phyloP scores from a whole-genome alignment of 2,113 vertebrate genomes.

The Alectura lathami region DNA sequence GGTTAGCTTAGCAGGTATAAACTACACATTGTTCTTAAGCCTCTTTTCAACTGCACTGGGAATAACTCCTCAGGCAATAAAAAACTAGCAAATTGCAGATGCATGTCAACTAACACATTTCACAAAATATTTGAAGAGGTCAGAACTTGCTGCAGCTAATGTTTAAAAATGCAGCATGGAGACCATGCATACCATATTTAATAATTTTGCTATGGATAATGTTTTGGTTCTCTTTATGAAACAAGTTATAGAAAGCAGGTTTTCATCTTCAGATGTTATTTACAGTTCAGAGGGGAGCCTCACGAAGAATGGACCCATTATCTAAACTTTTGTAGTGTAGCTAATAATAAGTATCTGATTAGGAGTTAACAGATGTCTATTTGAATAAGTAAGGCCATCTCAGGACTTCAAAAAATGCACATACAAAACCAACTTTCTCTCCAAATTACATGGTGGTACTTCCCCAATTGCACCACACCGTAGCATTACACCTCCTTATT shows the following conservation, averaged over 20 bases:
- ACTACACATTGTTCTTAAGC: neutral
- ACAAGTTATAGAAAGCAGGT: neutral
- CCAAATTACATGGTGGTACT: neutral
- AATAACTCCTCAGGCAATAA: neutral
- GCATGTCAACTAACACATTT: neutral
- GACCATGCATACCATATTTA: neutral
- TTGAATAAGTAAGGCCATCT: neutral
- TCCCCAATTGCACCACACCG: neutral
- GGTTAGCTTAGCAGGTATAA: neutral
- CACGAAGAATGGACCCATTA: neutral
- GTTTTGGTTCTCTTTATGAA: neutral
- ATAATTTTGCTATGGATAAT: neutral
- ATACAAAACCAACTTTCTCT: neutral
- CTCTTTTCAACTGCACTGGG: neutral
- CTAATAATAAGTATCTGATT: neutral
- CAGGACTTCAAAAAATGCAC: neutral
- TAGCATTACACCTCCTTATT: neutral
- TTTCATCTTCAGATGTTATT: neutral
- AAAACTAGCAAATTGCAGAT: neutral
- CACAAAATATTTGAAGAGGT: neutral
- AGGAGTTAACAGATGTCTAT: neutral
- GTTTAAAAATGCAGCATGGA: neutral
- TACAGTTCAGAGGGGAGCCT: neutral
- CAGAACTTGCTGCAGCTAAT: neutral
- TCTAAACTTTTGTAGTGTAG: neutral